A percentile compares a stretch with the other conserved stretches of the same genome.
Evolutionary conservation across 2,797 vertebrate species (phyloP).

Genomic region (Cyclopterus lumpus): DNA sequence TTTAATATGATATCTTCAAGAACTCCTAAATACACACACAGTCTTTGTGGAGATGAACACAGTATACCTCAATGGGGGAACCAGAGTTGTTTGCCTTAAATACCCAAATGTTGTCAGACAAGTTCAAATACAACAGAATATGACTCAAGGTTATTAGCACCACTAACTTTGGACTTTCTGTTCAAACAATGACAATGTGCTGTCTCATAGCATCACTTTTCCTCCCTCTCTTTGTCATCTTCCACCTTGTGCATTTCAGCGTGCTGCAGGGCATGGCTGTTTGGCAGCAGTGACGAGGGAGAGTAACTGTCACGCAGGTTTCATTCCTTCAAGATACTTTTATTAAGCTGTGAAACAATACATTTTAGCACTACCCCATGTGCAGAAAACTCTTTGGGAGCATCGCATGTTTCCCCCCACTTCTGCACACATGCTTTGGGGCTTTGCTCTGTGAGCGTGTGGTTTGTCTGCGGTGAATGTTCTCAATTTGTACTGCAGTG

Average conservation of each 20-base stretch:
- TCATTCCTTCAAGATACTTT: slow-evolving; percentile 20
- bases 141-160: slow-evolving; percentile 10
- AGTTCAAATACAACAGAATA: not conserved
- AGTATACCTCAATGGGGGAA: not conserved
- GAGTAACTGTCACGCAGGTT: slow-evolving; percentile 33
- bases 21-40: not conserved
- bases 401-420: slow-evolving; percentile 10
- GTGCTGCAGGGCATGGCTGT: slow-evolving; percentile 68
- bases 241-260: slow-evolving; percentile 40
- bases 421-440: slow-evolving; percentile 17
- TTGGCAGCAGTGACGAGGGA: slow-evolving; percentile 24
- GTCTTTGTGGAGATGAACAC: not conserved
- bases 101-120: not conserved
- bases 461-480: slow-evolving; percentile 40
- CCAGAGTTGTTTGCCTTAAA: not conserved
- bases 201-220: slow-evolving; percentile 41
- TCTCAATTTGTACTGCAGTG: slow-evolving; percentile 21
- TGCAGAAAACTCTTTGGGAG: slow-evolving; percentile 15
- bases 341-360: slow-evolving; percentile 11
- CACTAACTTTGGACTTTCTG: slow-evolving; percentile 33
- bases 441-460: slow-evolving; percentile 21
- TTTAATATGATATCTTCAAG: not conserved
- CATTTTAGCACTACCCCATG: not conserved
- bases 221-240: slow-evolving; percentile 57
- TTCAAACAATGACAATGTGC: slow-evolving; percentile 20